Conservation (phyloP, 2,888 invertebrate species). For the Drepana falcataria region DNA sequence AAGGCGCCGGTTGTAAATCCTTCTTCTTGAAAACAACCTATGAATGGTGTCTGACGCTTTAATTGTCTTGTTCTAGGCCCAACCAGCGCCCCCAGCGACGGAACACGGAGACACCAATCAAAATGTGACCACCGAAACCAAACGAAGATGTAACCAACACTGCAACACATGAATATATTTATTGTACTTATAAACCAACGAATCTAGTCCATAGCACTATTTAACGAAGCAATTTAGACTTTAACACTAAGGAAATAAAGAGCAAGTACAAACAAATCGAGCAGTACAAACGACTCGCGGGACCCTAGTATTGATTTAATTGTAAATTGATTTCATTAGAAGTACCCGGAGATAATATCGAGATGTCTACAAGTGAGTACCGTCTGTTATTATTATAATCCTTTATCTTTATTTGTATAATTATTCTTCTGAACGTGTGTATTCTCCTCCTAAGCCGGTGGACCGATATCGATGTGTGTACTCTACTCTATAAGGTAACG, state of each 20-base stretch:
- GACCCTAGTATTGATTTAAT: slow-evolving; percentile 65
- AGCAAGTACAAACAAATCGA: slow-evolving; percentile 61
- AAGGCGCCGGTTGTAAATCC: too few relatives aligned
- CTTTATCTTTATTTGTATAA: background rate
- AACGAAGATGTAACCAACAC: slow-evolving; percentile 49
- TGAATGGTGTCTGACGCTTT: too few relatives aligned
- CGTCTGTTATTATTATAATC: background rate
- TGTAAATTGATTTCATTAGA: slow-evolving; percentile 68
- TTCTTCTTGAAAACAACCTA: too few relatives aligned
- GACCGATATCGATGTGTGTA: too few relatives aligned
- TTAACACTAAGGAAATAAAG: slow-evolving; percentile 37
- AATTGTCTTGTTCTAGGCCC: slow-evolving; percentile 47
- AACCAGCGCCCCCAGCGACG: slow-evolving; percentile 28
- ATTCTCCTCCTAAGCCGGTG: too few relatives aligned
- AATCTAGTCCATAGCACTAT: slow-evolving; percentile 77
- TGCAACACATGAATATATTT: slow-evolving; percentile 71
- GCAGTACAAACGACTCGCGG: slow-evolving; percentile 57
- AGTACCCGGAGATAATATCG: slow-evolving; percentile 47
- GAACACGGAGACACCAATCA: slow-evolving; percentile 35
- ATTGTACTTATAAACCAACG: slow-evolving; percentile 67
- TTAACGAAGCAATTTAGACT: slow-evolving; percentile 65
- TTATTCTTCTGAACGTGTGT: too few relatives aligned
- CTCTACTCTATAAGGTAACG: too few relatives aligned
- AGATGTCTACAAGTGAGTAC: slow-evolving; percentile 71
- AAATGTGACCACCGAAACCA: slow-evolving; percentile 74